phyloP scores from a whole-genome alignment of 2,113 vertebrate species.

The Solea solea region DNA sequence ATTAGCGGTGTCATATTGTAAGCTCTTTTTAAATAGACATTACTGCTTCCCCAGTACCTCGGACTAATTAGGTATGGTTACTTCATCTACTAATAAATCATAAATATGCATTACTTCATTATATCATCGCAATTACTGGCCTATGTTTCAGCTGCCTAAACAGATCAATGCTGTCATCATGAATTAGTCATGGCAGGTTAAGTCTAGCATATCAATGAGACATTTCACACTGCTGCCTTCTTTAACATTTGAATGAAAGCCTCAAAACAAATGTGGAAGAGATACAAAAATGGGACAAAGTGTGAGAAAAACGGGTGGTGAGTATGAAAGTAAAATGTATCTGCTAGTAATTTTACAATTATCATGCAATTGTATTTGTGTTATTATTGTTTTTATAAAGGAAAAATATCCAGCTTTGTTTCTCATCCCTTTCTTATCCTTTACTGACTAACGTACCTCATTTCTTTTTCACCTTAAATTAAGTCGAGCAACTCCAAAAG shows the following conservation, averaged over 20 bases:
- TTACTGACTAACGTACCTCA: neutral
- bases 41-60: constrained; percentile 50
- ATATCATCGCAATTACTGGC: constrained; percentile 61
- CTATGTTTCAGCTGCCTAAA: constrained; percentile 53
- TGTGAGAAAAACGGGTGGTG: constrained; percentile 36
- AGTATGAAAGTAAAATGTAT: constrained; percentile 30
- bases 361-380: constrained; percentile 4
- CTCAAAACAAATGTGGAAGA: constrained; percentile 38
- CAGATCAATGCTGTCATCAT: constrained; percentile 69
- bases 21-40: constrained; percentile 47
- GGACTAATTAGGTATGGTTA: constrained; percentile 58
- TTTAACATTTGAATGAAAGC: constrained; percentile 59
- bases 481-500: constrained; percentile 1
- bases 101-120: constrained; percentile 64
- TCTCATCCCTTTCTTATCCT: neutral
- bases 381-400: neutral
- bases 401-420: constrained; percentile 3
- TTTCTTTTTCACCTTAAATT: neutral
- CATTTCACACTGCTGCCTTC: constrained; percentile 57
- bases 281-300: constrained; percentile 22
- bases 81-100: constrained; percentile 60
- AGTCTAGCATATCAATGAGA: constrained; percentile 67
- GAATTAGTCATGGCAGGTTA: constrained; percentile 74
- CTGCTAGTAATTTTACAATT: constrained; percentile 6
- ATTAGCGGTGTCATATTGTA: constrained; percentile 53